Evolutionary conservation across 1,140 invertebrate genomes (phyloP), one percentile per base, ranked within the genome.

Genomic region (Drosophila sucinea): DNA sequence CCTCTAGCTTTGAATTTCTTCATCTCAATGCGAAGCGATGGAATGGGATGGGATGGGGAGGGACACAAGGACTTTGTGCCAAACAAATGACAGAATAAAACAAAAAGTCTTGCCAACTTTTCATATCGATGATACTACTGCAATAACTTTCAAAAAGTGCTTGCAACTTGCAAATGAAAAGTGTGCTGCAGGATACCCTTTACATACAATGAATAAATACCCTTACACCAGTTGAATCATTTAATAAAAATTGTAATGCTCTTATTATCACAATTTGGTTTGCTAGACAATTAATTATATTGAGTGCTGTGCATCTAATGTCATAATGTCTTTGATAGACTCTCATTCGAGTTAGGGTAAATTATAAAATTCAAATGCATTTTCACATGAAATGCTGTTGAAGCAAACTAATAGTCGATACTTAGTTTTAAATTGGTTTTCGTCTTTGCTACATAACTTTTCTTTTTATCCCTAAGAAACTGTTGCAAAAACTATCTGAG

Each of bases 41-140:
- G 41, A 17, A 11, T 38, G 35, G 35, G 10, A 11, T 11, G 35
- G 35, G 1, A 17, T 23, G 1, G 8, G 11, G 1, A 38, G n/a
- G 10, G 11, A 17, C 29, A 44, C 25, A 32, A 47, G 44, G 25
- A 51, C 44, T 51, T 51, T 51, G 44, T 25, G 44, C 23, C 23
- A 51, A 27, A 27, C 6, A 51, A 51, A 51, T 51, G 23, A 51
- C 25, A 51, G 44, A 10, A 51, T 51, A 10, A n/a, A 51, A 51
- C 44, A 51, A 51, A 51, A 27, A 10, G 44, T 51, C 35, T 38
- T 27, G 44, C 17, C 44, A 47, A 47, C 44, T 47, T 47, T 47
- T 23, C 44, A 47, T 25, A 47, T 47, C 44, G 44, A 25, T 51
- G 44, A 51, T 27, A 51, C 44, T 17, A 17, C 17, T 11, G 35